Evolutionary conservation across 2,113 vertebrate genomes (phyloP).

Genomic region (Platysternon megacephalum): DNA sequence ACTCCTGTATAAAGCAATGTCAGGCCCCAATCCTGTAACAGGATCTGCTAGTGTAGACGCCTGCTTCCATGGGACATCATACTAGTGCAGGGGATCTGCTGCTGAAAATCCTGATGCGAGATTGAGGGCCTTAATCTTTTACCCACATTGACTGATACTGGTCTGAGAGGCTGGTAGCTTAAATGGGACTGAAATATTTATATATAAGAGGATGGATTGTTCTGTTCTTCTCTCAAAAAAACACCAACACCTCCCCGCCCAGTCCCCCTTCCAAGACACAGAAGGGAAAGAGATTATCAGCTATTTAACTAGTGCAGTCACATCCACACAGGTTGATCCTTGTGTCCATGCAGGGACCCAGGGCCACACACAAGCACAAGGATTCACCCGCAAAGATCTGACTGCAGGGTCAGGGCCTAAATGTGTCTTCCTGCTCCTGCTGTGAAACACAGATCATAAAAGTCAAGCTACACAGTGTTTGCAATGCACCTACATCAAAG

Average conservation of each 20-base stretch:
- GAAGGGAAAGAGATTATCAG: neutral
- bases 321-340: neutral
- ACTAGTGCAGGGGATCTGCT: neutral
- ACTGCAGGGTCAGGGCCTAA: neutral
- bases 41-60: neutral
- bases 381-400: neutral
- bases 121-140: neutral
- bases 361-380: neutral
- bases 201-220: neutral
- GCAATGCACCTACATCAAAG: neutral
- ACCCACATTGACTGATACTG: neutral
- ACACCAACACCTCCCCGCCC: neutral
- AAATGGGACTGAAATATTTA: neutral
- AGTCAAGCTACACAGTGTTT: neutral
- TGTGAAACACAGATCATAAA: neutral
- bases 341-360: neutral
- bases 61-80: neutral
- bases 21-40: neutral
- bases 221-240: neutral
- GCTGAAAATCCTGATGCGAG: neutral
- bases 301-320: neutral
- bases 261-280: neutral
- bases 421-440: neutral
- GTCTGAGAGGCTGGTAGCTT: neutral
- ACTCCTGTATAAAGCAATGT: neutral